Evolutionary conservation across 2,113 vertebrate genomes (phyloP), one percentile per base, ranked within the genome.

Genomic region (Halcyon malimbica): DNA sequence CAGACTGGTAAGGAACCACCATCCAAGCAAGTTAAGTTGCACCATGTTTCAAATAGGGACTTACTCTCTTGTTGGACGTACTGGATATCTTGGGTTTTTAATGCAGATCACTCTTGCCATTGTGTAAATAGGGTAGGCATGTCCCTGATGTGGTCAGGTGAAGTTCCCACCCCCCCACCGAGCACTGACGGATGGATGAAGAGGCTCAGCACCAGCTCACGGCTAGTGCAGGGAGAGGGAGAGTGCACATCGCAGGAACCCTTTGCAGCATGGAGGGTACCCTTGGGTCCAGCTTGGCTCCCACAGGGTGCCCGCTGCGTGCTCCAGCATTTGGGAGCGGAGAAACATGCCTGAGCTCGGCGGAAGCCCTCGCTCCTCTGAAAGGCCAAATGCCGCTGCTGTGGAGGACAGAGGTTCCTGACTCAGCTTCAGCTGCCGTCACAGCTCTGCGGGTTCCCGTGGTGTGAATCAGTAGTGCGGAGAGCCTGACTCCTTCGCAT

Each of bases 381-480:
- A 25, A 51, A 70, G n/a, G 39, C 41, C 37, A 28, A 33, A 44
- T 23, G 8, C 16, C 33, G 37, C 5, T 44, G 9, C 37, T 81
- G 56, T 46, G 63, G 24, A 39, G 33, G 5, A 24, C 26, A 37
- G 60, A 35, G 24, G 19, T 20, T 81, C 54, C 57, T 13, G 31
- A 0, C 14, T 65, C 15, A 37, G 17, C 25, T 56, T 64, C 1
- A 1, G 56, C 28, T 62, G 25, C 39, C 0, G 1, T 11, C 3
- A 1, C 3, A 1, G 54, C 65, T 94, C 14, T 0, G 50, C 1
- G 0, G 13, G 42, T 79, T 71, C 42, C 74, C 10, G 0, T 9
- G 57, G 53, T 46, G 65, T 1, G 0, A 0, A 9, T 59, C 16
- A 5, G 44, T 8, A 62, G 44, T 1, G 31, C 3, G 0, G 41